Evolutionary conservation across 2,113 vertebrate genomes (phyloP), one percentile per base, ranked within the genome.

Genomic region (Archilochus colubris): DNA sequence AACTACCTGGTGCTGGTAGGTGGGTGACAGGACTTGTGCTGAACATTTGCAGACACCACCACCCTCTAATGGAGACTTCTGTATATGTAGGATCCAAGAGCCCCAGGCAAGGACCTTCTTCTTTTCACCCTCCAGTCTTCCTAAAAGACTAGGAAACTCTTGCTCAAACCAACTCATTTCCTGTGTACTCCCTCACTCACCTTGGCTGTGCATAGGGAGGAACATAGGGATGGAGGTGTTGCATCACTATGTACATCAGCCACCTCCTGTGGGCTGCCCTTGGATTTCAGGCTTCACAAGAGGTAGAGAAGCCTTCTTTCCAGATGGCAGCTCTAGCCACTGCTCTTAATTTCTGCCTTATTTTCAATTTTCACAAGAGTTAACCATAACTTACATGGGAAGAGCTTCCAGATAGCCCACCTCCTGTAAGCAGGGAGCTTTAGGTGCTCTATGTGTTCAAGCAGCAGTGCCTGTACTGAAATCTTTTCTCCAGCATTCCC

Each of bases 41-140:
- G 59, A 82, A 25, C 33, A 86, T 86, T 73, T 43, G 67, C 72
- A 88, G 92, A 58, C 79, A 85, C 51, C 63, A 94, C 67, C 33
- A 94, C 88, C 90, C 68, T 86, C 88, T 93, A 89, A 95, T 70
- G 88, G 86, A 83, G 79, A 91, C 9, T 86, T 72, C 13, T 28
- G 21, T 75, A 7, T 67, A 70, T 5, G 10, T 89, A 81, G 72
- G 33, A 78, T 79, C 24, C 30, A 76, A 79, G 6, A 93, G 12
- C 40, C 13, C 19, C 13, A 44, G n/a, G 25, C 36, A 91, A 74
- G 38, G 51, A 58, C 6, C 4, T 10, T 13, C 1, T 43, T 13
- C n/a, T 85, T 83, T 91, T 70, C n/a, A 59, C 40, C 4, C 6
- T 30, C 18, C 25, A 82, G n/a, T 30, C 44, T 75, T 38, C 12